Conservation (phyloP, 2,113 vertebrate genomes). For the Chloropsis cyanopogon region DNA sequence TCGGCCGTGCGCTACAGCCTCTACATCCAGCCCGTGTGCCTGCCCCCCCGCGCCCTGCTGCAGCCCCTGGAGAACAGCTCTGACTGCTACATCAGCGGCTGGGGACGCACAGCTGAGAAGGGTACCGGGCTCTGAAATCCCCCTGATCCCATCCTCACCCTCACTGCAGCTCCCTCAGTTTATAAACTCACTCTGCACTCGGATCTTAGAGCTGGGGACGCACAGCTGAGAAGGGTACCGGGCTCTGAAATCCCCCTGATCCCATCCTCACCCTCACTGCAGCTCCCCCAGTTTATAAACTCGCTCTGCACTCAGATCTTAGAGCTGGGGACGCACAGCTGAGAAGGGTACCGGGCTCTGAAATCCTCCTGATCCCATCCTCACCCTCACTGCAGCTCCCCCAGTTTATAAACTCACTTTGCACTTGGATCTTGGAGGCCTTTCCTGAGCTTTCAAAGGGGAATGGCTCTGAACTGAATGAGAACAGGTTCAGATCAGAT, state of each 20-base stretch:
- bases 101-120: background rate
- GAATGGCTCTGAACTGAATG: background rate
- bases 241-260: background rate
- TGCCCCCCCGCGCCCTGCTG: fast-evolving
- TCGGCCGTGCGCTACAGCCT: background rate
- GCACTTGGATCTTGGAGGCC: too few species aligned
- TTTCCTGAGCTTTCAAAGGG: background rate
- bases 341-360: background rate
- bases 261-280: fast-evolving
- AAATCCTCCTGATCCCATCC: background rate
- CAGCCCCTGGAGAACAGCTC: background rate
- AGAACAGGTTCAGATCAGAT: background rate
- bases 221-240: background rate
- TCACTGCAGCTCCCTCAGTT: fast-evolving
- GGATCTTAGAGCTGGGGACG: background rate
- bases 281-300: fast-evolving
- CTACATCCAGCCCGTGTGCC: background rate
- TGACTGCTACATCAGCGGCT: background rate
- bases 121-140: background rate
- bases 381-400: background rate
- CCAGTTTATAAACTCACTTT: fast-evolving
- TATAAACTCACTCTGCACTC: fast-evolving
- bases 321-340: background rate
- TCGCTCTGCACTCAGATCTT: too few species aligned
- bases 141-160: background rate